Base-by-base conservation (phyloP, 2,888 invertebrate genomes). In the Rhagonycha fulva region DNA sequence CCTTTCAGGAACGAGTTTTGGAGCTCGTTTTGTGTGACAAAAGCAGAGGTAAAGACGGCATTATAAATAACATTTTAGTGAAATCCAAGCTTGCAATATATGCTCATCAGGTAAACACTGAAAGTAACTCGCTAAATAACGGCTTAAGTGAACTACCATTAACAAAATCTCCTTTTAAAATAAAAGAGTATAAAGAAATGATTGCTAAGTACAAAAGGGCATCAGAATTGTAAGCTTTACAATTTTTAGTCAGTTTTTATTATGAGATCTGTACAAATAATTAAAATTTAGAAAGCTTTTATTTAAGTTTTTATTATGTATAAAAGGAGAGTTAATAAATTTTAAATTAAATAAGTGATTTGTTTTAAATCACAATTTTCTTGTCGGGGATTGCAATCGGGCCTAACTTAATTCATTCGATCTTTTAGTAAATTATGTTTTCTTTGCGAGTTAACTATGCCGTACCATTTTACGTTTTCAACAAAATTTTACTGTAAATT, bases 1-100 rank as follows among this genome's bases (percentile, higher is more conserved):
- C 67, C 75, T 79, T n/a, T 23, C 14, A 81, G 80, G 73, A 62
- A 23, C 62, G 71, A 74, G 77, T 76, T 60, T n/a, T 79, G 0
- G 79, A 84, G 69, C 28, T 91, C 81, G 87, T 89, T 82, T 87
- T 92, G 78, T 88, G 89, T 73, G 91, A 92, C 87, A 90, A 91
- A 32, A 82, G 87, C 7, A 68, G 75, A 28, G 84, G 82, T 3
- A 84, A 87, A 12, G 91, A 91, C 86, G 83, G 89, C 74, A 89
- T 88, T 85, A 83, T 92, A 78, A 88, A 90, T 84, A 86, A 87
- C 76, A 84, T 86, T 79, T 84, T 92, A 76, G 86, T 91, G 10
- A 85, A 87, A 80, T 86, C 89, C 76, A 90, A 90, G 0, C 88
- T 89, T 84, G 92, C 92, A 0, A 19, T 82, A 9, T 82, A 82